These are phyloP conservation scores for Drosophila hamatofila DNA, from an alignment of 2,888 invertebrate species.

Conservation along the genomic window DNA sequence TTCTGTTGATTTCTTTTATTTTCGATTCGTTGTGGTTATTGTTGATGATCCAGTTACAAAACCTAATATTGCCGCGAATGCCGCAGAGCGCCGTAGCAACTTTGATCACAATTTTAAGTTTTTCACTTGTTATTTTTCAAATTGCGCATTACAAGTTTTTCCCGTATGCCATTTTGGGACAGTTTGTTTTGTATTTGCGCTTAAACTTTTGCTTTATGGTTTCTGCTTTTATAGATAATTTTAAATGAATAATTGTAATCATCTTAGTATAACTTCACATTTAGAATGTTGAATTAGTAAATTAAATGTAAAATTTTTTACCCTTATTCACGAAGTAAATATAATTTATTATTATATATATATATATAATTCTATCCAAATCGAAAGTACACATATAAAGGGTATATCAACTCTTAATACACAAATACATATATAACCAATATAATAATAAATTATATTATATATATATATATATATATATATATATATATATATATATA, in stretches of 20 bases:
- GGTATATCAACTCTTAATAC: too few species aligned
- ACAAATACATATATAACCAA: too few species aligned
- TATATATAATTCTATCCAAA: too few species aligned
- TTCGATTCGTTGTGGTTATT: constrained; percentile 6
- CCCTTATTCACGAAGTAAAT: too few species aligned
- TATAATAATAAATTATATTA: too few species aligned
- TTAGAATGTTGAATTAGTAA: too few species aligned
- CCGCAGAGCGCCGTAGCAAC: neutral
- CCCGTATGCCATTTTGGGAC: neutral
- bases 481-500: neutral
- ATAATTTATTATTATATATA: too few species aligned
- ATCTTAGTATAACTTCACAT: too few species aligned
- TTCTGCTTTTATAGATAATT: neutral
- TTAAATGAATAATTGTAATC: neutral
- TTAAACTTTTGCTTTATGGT: neutral
- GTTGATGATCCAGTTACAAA: constrained; percentile 24
- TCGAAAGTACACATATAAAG: too few species aligned
- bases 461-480: neutral
- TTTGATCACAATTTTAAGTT: constrained; percentile 26
- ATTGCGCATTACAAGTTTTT: neutral
- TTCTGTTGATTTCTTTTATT: constrained; percentile 3
- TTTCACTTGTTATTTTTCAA: neutral
- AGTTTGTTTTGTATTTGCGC: neutral
- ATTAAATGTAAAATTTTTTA: too few species aligned
- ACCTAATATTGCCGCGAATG: constrained; percentile 59